Base-by-base conservation (phyloP, 2,113 vertebrate genomes). In the Odontophorus gujanensis region DNA sequence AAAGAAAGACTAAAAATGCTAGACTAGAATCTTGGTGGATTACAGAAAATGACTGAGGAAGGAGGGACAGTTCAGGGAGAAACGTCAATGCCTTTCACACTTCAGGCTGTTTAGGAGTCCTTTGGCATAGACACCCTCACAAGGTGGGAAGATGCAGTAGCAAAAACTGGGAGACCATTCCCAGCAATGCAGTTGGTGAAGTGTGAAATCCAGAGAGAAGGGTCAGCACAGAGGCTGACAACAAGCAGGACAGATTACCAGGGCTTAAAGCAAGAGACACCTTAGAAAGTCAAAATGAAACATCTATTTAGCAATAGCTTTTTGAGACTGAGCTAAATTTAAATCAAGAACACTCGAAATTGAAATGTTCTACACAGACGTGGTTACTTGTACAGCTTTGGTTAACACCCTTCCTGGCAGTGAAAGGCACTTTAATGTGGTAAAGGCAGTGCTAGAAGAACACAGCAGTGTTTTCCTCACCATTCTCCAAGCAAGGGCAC, bases 401-500 rank as follows among this genome's bases (percentile, higher is more conserved):
- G 93, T 95, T 96, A 94, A 96, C 95, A 94, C 95, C 95, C 95
- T 94, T 96, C 96, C 92, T 94, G 95, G 90, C 95, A 94, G 85
- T 4, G 57, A 96, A 96, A 81, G 65, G 85, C 0, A 0, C 67
- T 96, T 96, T 94, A 59, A 90, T 85, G 90, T 93, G 92, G 96
- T 90, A 42, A 81, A 83, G 34, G 40, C 87, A 85, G 43, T 3
- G 34, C 42, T 57, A 91, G 82, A 19, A 66, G 63, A 69, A 51
- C 34, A 36, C 13, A 36, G 47, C 47, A 50, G 47, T 28, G 25
- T 51, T 71, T 15, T 62, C 36, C 36, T 62, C 38, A 36, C 36
- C 61, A 40, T 40, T 32, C 53, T 57, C 53, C 53, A 57, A 32
- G 53, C 28, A 87, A 73, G 36, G 87, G 68, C 24, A 15, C 17